Percentiles rank a stretch among this genome's conserved stretches.
Evolutionary conservation across 2,113 vertebrate species (phyloP).

Genomic region (Callopanchax toddi): DNA sequence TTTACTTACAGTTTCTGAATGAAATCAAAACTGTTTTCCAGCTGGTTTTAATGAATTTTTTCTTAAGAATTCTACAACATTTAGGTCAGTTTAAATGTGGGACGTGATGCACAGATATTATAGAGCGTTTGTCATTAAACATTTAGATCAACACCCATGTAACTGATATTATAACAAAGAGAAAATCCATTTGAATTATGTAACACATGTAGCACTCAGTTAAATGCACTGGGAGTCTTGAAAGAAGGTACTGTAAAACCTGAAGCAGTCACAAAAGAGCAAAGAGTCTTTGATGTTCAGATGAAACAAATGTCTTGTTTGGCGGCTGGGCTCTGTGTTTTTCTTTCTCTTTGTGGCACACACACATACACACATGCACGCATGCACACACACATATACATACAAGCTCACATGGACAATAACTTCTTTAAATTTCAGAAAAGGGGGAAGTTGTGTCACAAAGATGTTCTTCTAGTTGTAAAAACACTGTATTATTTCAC

Average conservation of each 20-base stretch:
- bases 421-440: slow-evolving; percentile 28
- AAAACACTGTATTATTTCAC: neutral
- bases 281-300: slow-evolving; percentile 60
- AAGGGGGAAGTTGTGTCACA: slow-evolving; percentile 8
- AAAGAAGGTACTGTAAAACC: slow-evolving; percentile 38
- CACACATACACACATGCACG: neutral
- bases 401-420: neutral
- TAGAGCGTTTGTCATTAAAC: too few relatives aligned
- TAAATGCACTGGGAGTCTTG: slow-evolving; percentile 40
- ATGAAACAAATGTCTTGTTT: slow-evolving; percentile 65
- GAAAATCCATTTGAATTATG: slow-evolving; percentile 5
- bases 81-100: neutral
- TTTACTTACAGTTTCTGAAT: neutral
- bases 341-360: slow-evolving; percentile 30
- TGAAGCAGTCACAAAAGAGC: slow-evolving; percentile 58
- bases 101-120: neutral
- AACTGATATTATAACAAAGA: slow-evolving; percentile 3
- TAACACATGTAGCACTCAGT: neutral
- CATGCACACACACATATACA: neutral
- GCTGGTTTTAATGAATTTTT: neutral
- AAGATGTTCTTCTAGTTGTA: neutral
- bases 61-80: neutral
- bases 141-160: neutral
- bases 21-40: neutral
- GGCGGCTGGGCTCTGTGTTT: slow-evolving; percentile 30